Conservation (phyloP, 2,888 invertebrate genomes). For the Xestia xanthographa region DNA sequence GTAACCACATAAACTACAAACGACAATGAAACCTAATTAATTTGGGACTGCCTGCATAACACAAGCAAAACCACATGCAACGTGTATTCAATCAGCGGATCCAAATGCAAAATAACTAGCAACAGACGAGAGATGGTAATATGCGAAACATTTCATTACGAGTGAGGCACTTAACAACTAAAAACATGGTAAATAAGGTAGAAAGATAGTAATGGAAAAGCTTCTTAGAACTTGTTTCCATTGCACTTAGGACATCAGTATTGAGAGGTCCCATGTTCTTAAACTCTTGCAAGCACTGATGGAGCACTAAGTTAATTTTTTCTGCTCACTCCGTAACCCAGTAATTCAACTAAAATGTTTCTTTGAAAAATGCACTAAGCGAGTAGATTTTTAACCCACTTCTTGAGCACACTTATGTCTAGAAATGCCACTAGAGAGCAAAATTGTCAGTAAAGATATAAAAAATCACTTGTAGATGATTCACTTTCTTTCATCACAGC, state of each 20-base stretch:
- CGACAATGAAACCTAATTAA: slow-evolving; percentile 42
- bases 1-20: slow-evolving; percentile 12
- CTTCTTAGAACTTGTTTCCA: slow-evolving; percentile 7
- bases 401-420: background rate
- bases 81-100: slow-evolving; percentile 46
- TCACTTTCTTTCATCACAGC: background rate
- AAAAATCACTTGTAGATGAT: background rate
- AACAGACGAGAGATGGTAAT: slow-evolving; percentile 22
- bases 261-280: slow-evolving; percentile 1
- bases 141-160: slow-evolving; percentile 29
- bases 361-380: background rate
- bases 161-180: background rate
- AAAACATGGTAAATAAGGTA: slow-evolving; percentile 6
- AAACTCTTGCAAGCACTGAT: slow-evolving; percentile 17
- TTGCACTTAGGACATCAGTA: slow-evolving; percentile 4
- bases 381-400: background rate
- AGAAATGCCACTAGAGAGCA: background rate
- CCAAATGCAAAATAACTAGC: slow-evolving; percentile 34
- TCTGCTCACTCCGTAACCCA: background rate
- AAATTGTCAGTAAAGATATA: background rate
- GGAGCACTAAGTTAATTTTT: background rate
- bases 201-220: background rate
- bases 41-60: slow-evolving; percentile 33
- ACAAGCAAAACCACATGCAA: slow-evolving; percentile 42
- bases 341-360: background rate